Conservation (phyloP, 2,113 vertebrate genomes). For the Neodontobutis hainanensis region DNA sequence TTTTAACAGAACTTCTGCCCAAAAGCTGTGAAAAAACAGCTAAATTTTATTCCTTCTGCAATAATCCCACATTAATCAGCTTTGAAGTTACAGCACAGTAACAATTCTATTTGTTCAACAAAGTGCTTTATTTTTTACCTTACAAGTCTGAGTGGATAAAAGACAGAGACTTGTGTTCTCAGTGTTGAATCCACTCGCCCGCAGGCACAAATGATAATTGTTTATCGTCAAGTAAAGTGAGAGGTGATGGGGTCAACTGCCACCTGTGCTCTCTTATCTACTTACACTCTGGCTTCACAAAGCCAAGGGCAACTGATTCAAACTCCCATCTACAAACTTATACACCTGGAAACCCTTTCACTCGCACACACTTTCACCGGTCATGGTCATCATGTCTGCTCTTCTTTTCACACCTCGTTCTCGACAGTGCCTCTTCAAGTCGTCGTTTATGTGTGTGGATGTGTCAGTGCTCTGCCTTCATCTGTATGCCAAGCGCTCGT, state of each 20-base stretch:
- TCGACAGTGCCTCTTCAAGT: constrained; percentile 53
- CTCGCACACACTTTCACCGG: constrained; percentile 14
- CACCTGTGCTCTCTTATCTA: constrained; percentile 22
- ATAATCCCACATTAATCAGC: neutral
- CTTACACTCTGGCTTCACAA: constrained; percentile 12
- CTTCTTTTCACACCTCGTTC: constrained; percentile 46
- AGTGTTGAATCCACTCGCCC: neutral
- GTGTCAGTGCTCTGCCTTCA: constrained; percentile 44
- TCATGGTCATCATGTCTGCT: constrained; percentile 24
- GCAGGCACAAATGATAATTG: constrained; percentile 4
- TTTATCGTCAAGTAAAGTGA: neutral
- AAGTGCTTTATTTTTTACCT: neutral
- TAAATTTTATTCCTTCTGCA: too few relatives aligned
- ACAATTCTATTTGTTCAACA: neutral
- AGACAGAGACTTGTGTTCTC: neutral
- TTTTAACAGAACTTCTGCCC: too few relatives aligned
- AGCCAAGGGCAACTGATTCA: constrained; percentile 25
- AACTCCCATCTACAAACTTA: neutral
- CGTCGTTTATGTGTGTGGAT: constrained; percentile 18
- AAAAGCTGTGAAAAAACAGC: too few relatives aligned
- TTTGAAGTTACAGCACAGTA: neutral
- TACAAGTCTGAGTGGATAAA: neutral
- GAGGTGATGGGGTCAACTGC: constrained; percentile 18
- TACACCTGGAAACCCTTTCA: constrained; percentile 1
- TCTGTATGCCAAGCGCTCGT: constrained; percentile 70